phyloP scores from a whole-genome alignment of 2,797 vertebrate genomes.

The Sphenopsis melanotis region DNA sequence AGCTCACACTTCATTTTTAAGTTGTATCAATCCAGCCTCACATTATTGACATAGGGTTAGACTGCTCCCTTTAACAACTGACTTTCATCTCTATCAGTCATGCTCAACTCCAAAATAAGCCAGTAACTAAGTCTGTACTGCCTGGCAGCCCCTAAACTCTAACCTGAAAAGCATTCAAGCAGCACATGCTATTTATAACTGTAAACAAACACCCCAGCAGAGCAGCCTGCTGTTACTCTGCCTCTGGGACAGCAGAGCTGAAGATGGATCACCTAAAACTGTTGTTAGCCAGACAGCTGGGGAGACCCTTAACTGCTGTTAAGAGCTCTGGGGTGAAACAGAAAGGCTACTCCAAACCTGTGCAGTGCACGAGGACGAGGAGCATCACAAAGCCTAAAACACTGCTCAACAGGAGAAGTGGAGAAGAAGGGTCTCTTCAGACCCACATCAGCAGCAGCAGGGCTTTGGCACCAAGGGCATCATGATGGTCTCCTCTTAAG shows the following conservation, averaged over 20 bases:
- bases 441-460: not conserved
- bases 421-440: not conserved
- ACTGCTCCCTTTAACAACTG: not conserved
- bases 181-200: not conserved
- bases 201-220: not conserved
- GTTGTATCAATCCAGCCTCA: not conserved
- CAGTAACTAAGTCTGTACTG: not conserved
- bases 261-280: not conserved
- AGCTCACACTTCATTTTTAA: not conserved
- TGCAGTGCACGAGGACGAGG: fast-evolving
- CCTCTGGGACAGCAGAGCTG: not conserved
- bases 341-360: not conserved
- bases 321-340: not conserved
- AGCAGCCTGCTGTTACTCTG: not conserved
- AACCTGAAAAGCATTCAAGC: not conserved
- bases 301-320: not conserved
- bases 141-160: not conserved
- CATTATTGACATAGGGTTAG: not conserved
- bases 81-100: not conserved
- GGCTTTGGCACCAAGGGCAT: not conserved
- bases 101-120: not conserved
- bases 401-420: fast-evolving
- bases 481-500: not conserved
- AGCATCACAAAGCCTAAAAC: not conserved
- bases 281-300: not conserved